Evolutionary conservation across 2,797 vertebrate genomes (phyloP).

Genomic region (Amniataba percoides): DNA sequence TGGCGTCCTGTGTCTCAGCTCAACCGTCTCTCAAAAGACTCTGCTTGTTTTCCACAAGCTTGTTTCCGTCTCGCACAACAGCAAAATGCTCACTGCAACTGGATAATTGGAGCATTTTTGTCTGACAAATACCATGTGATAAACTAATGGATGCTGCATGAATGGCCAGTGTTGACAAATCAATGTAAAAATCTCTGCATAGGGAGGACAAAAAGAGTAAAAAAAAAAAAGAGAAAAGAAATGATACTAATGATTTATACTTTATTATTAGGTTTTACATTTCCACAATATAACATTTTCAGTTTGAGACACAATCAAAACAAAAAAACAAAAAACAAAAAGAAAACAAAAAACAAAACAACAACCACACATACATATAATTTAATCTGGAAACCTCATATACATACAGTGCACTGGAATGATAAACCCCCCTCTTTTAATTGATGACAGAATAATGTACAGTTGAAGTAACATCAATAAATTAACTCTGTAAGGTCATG

Average conservation of each 20-base stretch:
- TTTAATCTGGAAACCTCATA: constrained; percentile 78
- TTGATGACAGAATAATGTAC: constrained; percentile 42
- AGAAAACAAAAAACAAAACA: constrained; percentile 28
- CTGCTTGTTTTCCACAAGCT: constrained; percentile 38
- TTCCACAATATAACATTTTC: constrained; percentile 78
- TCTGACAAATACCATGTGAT: constrained; percentile 82
- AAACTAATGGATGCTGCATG: constrained; percentile 76
- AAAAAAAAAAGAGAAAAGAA: constrained; percentile 26
- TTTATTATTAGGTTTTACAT: constrained; percentile 77
- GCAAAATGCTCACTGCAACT: constrained; percentile 52
- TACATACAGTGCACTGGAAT: constrained; percentile 76
- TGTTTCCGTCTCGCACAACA: constrained; percentile 40
- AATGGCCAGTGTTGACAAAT: constrained; percentile 55
- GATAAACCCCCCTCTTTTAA: constrained; percentile 49
- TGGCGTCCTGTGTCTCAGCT: constrained; percentile 18
- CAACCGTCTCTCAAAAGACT: neutral
- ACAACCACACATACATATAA: constrained; percentile 69
- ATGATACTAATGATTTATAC: constrained; percentile 52
- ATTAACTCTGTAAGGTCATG: constrained; percentile 63
- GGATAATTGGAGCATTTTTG: constrained; percentile 75
- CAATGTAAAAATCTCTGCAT: rapidly evolving
- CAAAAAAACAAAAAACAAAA: constrained; percentile 30
- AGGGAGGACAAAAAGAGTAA: constrained; percentile 9
- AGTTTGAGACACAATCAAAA: constrained; percentile 65
- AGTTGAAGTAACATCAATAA: constrained; percentile 66